Conservation (phyloP, 2,888 invertebrate species). For the Ochropleura leucogaster region DNA sequence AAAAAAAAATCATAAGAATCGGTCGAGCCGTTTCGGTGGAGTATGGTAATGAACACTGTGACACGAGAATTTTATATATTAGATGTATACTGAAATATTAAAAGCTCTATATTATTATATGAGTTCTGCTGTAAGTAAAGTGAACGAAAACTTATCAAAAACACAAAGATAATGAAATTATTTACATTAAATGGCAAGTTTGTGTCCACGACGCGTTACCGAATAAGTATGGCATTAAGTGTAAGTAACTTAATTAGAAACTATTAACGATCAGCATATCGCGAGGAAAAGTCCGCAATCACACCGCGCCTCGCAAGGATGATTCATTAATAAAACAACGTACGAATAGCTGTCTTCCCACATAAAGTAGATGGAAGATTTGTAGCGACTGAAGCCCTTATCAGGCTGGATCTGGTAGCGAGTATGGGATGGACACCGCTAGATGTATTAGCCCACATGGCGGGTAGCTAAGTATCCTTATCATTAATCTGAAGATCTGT, state of each 20-base stretch:
- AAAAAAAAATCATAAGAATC: too few relatives aligned
- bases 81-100: too few relatives aligned
- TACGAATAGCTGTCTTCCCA: slow-evolving; percentile 68
- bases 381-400: slow-evolving; percentile 73
- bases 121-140: not conserved
- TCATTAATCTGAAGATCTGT: slow-evolving; percentile 82
- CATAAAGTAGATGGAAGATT: slow-evolving; percentile 69
- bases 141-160: not conserved
- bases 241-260: slow-evolving; percentile 25
- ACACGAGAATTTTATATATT: too few relatives aligned
- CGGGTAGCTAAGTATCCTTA: slow-evolving; percentile 76
- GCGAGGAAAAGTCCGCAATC: slow-evolving; percentile 65
- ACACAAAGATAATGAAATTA: slow-evolving; percentile 8
- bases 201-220: not conserved
- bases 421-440: slow-evolving; percentile 73
- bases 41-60: too few relatives aligned
- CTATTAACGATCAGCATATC: slow-evolving; percentile 39
- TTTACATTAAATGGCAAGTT: slow-evolving; percentile 13
- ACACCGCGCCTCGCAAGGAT: slow-evolving; percentile 63
- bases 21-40: too few relatives aligned
- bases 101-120: not conserved
- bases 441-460: slow-evolving; percentile 81
- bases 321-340: slow-evolving; percentile 75
- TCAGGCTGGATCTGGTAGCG: slow-evolving; percentile 75
- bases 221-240: not conserved